These are phyloP conservation scores for Papilio helenus DNA, from an alignment of 1,140 invertebrate species.

Conservation along the genomic window DNA sequence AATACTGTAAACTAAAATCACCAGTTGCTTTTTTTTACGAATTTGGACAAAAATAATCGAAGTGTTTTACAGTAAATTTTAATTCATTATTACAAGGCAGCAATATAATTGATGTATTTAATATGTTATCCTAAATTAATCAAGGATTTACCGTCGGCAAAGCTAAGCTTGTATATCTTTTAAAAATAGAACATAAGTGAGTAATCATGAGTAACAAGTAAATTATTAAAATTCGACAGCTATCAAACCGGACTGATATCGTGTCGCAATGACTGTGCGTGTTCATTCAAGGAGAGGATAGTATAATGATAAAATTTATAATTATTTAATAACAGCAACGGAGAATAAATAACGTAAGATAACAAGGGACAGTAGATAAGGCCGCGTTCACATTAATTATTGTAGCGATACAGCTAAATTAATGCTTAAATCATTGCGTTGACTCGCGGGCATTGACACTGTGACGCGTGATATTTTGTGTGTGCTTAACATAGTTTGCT, in stretches of 20 bases:
- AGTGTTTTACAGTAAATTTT: too few relatives aligned
- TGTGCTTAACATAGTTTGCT: not conserved
- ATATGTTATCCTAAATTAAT: too few relatives aligned
- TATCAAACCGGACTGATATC: not conserved
- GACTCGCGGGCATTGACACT: slow-evolving; percentile 11
- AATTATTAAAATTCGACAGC: not conserved
- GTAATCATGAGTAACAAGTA: not conserved
- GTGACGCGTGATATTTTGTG: not conserved
- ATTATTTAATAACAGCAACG: not conserved
- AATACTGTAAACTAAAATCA: not conserved
- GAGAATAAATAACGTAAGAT: slow-evolving; percentile 10
- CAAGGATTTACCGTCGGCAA: not conserved
- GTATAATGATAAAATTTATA: not conserved
- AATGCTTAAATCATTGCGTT: not conserved
- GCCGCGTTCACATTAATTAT: not conserved
- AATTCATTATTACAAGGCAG: too few relatives aligned
- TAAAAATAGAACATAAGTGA: not conserved
- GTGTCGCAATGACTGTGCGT: not conserved
- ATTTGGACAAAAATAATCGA: not conserved
- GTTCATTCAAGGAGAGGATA: slow-evolving; percentile 27
- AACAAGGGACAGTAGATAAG: slow-evolving; percentile 17
- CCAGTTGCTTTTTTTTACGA: not conserved
- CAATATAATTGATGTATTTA: too few relatives aligned
- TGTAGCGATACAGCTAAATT: not conserved
- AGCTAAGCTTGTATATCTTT: not conserved